Conservation (phyloP, 2,888 invertebrate species). For the Luperina nickerlii region DNA sequence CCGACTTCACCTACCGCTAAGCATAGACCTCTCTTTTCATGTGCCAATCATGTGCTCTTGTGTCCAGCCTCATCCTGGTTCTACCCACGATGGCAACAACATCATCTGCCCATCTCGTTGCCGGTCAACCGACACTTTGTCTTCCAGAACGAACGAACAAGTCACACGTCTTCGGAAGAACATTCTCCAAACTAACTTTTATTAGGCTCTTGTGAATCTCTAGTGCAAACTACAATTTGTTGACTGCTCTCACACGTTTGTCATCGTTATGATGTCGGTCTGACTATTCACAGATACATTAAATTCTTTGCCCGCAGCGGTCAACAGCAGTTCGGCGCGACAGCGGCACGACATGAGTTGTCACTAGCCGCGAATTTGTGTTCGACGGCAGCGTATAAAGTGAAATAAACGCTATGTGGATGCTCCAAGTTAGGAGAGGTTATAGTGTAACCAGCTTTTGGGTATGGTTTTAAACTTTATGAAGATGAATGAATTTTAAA, state of each 20-base stretch:
- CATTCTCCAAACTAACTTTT: neutral
- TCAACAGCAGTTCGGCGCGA: conserved; percentile 9
- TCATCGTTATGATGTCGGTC: neutral
- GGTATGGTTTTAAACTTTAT: neutral
- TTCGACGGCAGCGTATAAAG: conserved; percentile 9
- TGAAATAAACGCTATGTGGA: conserved; percentile 30
- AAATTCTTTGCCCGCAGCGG: conserved; percentile 13
- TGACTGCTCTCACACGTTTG: neutral
- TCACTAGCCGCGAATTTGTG: conserved; percentile 43
- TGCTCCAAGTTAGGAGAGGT: conserved; percentile 15
- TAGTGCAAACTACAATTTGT: neutral
- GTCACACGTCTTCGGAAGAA: too few species aligned
- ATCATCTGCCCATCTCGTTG: too few species aligned
- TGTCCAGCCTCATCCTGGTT: too few species aligned
- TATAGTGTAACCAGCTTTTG: neutral
- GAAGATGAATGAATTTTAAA: neutral
- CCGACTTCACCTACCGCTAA: too few species aligned
- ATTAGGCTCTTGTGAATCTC: neutral
- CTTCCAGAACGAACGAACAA: too few species aligned
- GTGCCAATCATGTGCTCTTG: too few species aligned
- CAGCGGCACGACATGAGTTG: conserved; percentile 24
- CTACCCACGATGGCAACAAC: too few species aligned
- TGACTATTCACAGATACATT: neutral
- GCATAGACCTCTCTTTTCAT: too few species aligned
- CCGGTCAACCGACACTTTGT: too few species aligned